These are phyloP conservation scores for Entelurus aequoreus DNA, from an alignment of 2,113 vertebrate species.

Conservation along the genomic window DNA sequence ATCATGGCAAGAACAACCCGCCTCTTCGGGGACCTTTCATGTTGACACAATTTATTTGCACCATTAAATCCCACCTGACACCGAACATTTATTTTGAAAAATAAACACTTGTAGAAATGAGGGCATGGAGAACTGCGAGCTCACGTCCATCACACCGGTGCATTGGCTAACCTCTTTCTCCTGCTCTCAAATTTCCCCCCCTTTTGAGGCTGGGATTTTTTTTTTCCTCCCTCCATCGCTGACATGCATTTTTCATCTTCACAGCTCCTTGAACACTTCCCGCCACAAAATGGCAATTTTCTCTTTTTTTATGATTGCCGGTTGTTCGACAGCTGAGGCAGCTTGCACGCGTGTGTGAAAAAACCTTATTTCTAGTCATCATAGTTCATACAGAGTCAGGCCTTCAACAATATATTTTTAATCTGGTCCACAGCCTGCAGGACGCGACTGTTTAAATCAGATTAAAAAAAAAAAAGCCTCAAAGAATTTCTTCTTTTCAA, in stretches of 20 bases:
- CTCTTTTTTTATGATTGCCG: constrained; percentile 30
- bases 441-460: constrained; percentile 8
- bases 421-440: not conserved
- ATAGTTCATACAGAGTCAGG: not conserved
- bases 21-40: constrained; percentile 22
- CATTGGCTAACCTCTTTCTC: constrained; percentile 46
- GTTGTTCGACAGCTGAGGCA: constrained; percentile 57
- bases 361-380: constrained; percentile 8
- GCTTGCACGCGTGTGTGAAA: constrained; percentile 39
- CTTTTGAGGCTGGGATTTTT: constrained; percentile 50
- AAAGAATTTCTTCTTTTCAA: constrained; percentile 6
- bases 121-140: constrained; percentile 11
- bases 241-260: constrained; percentile 65
- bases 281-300: constrained; percentile 60
- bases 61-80: constrained; percentile 39
- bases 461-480: not conserved
- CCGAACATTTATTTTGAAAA: constrained; percentile 44
- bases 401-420: constrained; percentile 16
- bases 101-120: constrained; percentile 35
- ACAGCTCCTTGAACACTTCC: constrained; percentile 43
- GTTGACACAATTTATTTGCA: constrained; percentile 34
- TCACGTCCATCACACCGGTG: constrained; percentile 31
- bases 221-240: constrained; percentile 35
- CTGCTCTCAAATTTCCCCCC: constrained; percentile 49
- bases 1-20: constrained; percentile 15